These are phyloP conservation scores for Cyphomyrmex costatus DNA, from an alignment of 1,140 invertebrate species.

Conservation along the genomic window DNA sequence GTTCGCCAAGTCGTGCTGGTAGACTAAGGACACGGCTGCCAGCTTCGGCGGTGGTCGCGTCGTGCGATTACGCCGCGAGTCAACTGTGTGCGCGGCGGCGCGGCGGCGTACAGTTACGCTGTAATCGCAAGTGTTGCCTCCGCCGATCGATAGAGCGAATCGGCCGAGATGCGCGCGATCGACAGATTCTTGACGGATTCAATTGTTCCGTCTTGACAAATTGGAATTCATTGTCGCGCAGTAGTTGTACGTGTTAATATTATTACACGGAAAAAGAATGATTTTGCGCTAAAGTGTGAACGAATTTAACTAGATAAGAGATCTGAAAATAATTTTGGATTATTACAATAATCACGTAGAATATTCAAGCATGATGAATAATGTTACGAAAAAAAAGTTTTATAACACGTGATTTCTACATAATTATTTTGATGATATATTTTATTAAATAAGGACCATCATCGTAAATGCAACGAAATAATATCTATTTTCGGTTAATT, in stretches of 20 bases:
- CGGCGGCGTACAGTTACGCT: conserved; percentile 24
- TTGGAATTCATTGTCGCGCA: not conserved
- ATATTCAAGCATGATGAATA: too few species aligned
- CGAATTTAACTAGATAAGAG: too few species aligned
- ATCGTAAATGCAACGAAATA: too few species aligned
- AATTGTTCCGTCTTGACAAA: not conserved
- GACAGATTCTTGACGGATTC: not conserved
- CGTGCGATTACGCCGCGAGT: conserved; percentile 45
- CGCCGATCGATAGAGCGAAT: conserved; percentile 3
- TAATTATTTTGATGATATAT: not conserved
- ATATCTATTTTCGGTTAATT: not conserved
- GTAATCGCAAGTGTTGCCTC: conserved; percentile 32
- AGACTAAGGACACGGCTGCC: conserved; percentile 32
- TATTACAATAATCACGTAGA: too few species aligned
- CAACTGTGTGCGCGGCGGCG: not conserved
- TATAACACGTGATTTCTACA: too few species aligned
- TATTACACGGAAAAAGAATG: too few species aligned
- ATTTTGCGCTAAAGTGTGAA: too few species aligned
- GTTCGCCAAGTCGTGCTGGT: conserved; percentile 39
- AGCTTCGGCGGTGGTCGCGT: conserved; percentile 49
- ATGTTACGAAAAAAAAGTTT: too few species aligned
- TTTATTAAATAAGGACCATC: not conserved
- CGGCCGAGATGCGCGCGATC: not conserved
- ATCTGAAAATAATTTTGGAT: too few species aligned
- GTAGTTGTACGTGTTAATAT: not conserved